Conservation (phyloP, 2,888 invertebrate species). For the Torymus aiolomorphi region DNA sequence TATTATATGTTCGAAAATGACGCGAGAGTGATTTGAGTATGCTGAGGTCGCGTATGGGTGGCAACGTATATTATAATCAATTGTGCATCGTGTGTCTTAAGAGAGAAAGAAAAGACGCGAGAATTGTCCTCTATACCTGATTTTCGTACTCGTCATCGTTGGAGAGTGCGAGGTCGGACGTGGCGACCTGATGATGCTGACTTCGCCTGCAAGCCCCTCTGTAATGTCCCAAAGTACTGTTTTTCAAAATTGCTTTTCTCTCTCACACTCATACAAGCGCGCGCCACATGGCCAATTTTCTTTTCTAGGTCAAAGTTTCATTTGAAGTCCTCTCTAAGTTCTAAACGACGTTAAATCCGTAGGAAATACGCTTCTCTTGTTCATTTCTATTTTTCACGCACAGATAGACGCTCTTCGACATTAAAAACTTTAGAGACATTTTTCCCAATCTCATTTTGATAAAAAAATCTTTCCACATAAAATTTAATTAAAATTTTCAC, state of each 20-base stretch:
- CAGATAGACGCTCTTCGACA: no score
- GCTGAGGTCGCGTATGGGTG: background rate
- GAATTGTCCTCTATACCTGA: slow-evolving; percentile 68
- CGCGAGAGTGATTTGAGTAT: slow-evolving; percentile 12
- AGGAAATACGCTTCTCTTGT: slow-evolving; percentile 5
- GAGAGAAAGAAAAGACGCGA: slow-evolving; percentile 38
- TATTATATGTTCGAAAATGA: slow-evolving; percentile 12
- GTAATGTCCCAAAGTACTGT: slow-evolving; percentile 50
- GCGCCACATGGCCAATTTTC: background rate
- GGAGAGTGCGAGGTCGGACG: slow-evolving; percentile 76
- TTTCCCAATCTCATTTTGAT: no score
- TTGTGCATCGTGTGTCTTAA: slow-evolving; percentile 7
- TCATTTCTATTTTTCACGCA: background rate
- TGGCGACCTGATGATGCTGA: slow-evolving; percentile 73
- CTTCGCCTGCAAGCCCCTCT: slow-evolving; percentile 67
- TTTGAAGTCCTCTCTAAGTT: background rate
- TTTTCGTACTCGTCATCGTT: slow-evolving; percentile 76
- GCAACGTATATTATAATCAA: background rate
- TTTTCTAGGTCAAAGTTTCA: background rate
- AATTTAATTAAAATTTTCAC: no score
- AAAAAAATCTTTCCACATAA: no score
- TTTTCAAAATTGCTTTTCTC: slow-evolving; percentile 43
- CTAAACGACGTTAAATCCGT: background rate
- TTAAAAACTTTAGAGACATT: no score
- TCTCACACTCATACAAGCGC: no score